These are phyloP conservation scores for Apoda limacodes DNA, from an alignment of 2,888 invertebrate species.

Conservation along the genomic window DNA sequence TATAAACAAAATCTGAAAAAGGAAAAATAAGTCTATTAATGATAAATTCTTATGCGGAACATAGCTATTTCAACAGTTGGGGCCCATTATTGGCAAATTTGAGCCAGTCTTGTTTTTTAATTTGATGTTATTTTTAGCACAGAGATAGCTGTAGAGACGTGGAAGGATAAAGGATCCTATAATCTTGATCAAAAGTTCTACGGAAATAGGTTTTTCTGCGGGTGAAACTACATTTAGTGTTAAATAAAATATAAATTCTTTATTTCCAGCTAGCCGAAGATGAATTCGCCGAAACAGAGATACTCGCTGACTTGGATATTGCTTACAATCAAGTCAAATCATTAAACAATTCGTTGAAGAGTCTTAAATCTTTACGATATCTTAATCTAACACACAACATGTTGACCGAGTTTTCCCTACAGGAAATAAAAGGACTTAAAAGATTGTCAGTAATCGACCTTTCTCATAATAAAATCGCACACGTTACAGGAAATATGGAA, in stretches of 20 bases:
- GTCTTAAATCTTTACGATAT: slow-evolving; percentile 74
- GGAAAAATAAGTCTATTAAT: too few relatives aligned
- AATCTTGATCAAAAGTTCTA: too few relatives aligned
- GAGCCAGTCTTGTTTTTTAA: too few relatives aligned
- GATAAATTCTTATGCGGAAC: too few relatives aligned
- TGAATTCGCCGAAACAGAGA: slow-evolving; percentile 79
- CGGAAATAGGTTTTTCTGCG: too few relatives aligned
- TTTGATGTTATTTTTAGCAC: too few relatives aligned
- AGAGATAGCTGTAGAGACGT: too few relatives aligned
- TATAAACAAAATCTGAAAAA: too few relatives aligned
- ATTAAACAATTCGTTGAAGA: slow-evolving; percentile 79
- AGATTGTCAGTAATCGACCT: slow-evolving; percentile 79
- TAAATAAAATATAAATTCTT: slow-evolving; percentile 3
- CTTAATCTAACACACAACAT: slow-evolving; percentile 83
- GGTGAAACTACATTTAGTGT: too few relatives aligned
- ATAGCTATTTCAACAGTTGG: too few relatives aligned
- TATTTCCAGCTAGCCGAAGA: slow-evolving; percentile 74
- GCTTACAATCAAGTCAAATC: slow-evolving; percentile 79
- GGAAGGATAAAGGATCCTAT: too few relatives aligned
- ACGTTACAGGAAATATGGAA: slow-evolving; percentile 74
- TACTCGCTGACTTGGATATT: slow-evolving; percentile 76
- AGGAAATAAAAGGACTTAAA: slow-evolving; percentile 81
- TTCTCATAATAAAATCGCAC: slow-evolving; percentile 79
- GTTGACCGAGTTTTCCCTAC: slow-evolving; percentile 81
- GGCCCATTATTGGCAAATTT: too few relatives aligned